Evolutionary conservation across 2,888 invertebrate species (phyloP), one percentile per base, ranked within the genome.

Genomic region (Choristoneura rosaceana): DNA sequence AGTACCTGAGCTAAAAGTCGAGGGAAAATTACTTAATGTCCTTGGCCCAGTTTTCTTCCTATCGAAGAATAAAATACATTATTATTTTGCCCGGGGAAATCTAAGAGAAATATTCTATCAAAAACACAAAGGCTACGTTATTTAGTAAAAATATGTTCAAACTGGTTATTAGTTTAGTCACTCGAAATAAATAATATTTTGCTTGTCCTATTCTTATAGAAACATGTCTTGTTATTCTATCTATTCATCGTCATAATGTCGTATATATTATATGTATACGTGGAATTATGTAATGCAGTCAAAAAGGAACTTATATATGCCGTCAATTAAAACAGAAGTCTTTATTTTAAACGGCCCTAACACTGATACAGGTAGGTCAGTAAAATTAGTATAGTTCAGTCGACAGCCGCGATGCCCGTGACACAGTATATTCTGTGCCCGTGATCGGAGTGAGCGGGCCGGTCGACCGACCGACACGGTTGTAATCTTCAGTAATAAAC

Each of bases 401-500:
- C 17, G 17, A 25, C 25, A 3, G 50, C 43, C 33, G 65, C 17
- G 70, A n/a, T n/a, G n/a, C n/a, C n/a, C n/a, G n/a, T n/a, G n/a
- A n/a, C n/a, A n/a, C n/a, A n/a, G n/a, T n/a, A n/a, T n/a, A n/a
- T n/a, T n/a, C n/a, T n/a, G n/a, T n/a, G n/a, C n/a, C n/a, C n/a
- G n/a, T n/a, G n/a, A 45, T 47, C 70, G 63, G 47, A 75, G 74
- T 71, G 74, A 77, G 78, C 77, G 78, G 76, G 77, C 80, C 78
- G 80, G 80, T 74, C 78, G 75, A 75, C 75, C 78, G 75, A 75
- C 78, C 76, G 77, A 61, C 75, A 78, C 79, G 76, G 80, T 80
- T 85, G 81, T 88, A 88, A 89, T 88, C 85, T 86, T 86, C 82
- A 81, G 79, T 88, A 86, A 88, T 88, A 85, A 88, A 85, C 79